phyloP scores from a whole-genome alignment of 2,888 invertebrate genomes.

The Ligdia adustata region DNA sequence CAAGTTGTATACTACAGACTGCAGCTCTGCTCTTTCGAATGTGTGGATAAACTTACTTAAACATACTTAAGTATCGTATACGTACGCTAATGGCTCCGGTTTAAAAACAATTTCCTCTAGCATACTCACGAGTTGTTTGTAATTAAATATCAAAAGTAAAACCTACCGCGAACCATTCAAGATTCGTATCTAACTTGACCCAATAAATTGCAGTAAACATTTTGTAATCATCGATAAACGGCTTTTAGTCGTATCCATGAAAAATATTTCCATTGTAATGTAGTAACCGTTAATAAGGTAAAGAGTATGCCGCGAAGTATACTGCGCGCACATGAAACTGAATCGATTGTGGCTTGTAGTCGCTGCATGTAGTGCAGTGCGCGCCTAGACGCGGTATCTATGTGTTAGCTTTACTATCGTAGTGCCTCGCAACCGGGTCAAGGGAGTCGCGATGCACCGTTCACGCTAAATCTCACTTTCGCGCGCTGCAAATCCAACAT shows the following conservation, averaged over 20 bases:
- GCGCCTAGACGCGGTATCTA: constrained; percentile 58
- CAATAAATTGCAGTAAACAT: constrained; percentile 40
- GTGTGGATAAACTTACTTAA: no score
- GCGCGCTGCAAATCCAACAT: constrained; percentile 78
- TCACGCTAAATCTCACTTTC: constrained; percentile 83
- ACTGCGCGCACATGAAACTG: no score
- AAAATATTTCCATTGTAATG: constrained; percentile 51
- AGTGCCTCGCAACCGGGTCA: constrained; percentile 76
- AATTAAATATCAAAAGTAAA: constrained; percentile 35
- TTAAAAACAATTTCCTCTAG: constrained; percentile 45
- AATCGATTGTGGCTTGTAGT: constrained; percentile 9
- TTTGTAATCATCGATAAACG: constrained; percentile 39
- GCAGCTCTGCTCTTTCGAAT: no score
- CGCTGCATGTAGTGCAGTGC: constrained; percentile 39
- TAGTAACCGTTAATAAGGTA: background rate
- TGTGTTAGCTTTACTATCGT: constrained; percentile 68
- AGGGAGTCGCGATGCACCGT: constrained; percentile 82
- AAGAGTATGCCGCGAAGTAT: background rate
- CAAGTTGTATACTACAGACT: no score
- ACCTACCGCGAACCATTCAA: constrained; percentile 34
- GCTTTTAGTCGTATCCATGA: constrained; percentile 51
- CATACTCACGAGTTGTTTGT: constrained; percentile 40
- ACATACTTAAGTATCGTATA: no score
- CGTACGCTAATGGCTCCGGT: constrained; percentile 35
- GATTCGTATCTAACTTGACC: constrained; percentile 38